Conservation (phyloP, 1,140 invertebrate genomes). For the Archivesica marissinica region DNA sequence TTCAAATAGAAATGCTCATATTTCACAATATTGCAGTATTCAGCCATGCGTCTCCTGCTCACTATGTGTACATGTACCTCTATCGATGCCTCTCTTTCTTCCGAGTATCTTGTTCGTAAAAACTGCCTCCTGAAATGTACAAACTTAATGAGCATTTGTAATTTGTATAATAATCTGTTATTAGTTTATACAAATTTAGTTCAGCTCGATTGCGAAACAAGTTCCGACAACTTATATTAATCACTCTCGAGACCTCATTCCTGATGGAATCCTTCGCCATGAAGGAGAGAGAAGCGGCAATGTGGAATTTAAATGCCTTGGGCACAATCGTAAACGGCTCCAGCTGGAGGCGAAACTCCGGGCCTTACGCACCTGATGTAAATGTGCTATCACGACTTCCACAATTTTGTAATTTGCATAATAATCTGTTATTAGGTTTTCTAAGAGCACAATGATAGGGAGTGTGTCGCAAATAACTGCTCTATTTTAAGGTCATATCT, state of each 20-base stretch:
- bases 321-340: too few relatives aligned
- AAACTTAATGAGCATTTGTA: not conserved
- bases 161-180: not conserved
- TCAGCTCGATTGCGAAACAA: not conserved
- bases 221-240: too few relatives aligned
- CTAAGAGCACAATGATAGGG: not conserved
- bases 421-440: not conserved
- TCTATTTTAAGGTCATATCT: too few relatives aligned
- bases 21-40: not conserved
- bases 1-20: not conserved
- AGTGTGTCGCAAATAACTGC: too few relatives aligned
- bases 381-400: too few relatives aligned
- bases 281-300: too few relatives aligned
- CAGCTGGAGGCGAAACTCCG: not conserved
- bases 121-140: slow-evolving; percentile 29
- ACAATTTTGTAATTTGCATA: not conserved
- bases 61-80: slow-evolving; percentile 39
- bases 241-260: too few relatives aligned
- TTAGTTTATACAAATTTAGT: too few relatives aligned
- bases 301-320: too few relatives aligned
- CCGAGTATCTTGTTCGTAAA: slow-evolving; percentile 38
- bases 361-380: not conserved
- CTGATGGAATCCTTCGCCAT: too few relatives aligned
- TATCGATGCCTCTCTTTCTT: slow-evolving; percentile 46
- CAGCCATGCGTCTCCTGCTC: not conserved